Evolutionary conservation across 1,140 invertebrate species (phyloP), one percentile per base, ranked within the genome.

Genomic region (Cataglyphis hispanica): DNA sequence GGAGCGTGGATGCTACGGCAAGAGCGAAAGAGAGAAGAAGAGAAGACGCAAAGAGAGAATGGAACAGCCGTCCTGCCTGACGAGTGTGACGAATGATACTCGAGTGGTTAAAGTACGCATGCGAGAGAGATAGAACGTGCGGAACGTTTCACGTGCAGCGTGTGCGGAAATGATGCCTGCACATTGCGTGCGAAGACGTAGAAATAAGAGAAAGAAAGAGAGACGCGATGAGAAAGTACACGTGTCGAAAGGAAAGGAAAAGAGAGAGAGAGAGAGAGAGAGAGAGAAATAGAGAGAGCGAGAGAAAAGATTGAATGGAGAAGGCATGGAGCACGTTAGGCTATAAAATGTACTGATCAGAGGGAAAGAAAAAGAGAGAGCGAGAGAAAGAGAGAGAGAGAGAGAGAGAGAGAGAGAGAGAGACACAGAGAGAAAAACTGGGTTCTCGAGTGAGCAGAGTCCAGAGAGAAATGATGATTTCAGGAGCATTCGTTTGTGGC

Each of bases 231-330:
- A 80, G 76, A 80, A 67, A 69, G 22, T 46, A 19, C 58, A 60
- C 37, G 76, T 86, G 84, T 67, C 84, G 86, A 76, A 70, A 84
- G 70, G 70, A 76, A 72, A 85, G 50, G 56, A 43, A 72, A 11
- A 43, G 80, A 87, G 64, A 76, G 83, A 86, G 69, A 56, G 70
- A 76, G 75, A 85, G 50, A 72, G 43, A 72, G 3, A 43, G 80
- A 87, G 64, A 76, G 84, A 86, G 70, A 58, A 31, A 31, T 31
- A 31, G 69, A 72, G 50, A 72, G 84, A 86, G 13, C 37, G 61
- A 50, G 84, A 76, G 58, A 67, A 72, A 77, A 63, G 78, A 53
- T 87, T 64, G 74, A 74, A 66, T 75, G 80, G 56, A 84, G 10
- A 46, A 78, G 84, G 19, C 43, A 19, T 27, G 69, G 77, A 80